Conservation (phyloP, 2,113 vertebrate genomes). For the Xerus inauris region DNA sequence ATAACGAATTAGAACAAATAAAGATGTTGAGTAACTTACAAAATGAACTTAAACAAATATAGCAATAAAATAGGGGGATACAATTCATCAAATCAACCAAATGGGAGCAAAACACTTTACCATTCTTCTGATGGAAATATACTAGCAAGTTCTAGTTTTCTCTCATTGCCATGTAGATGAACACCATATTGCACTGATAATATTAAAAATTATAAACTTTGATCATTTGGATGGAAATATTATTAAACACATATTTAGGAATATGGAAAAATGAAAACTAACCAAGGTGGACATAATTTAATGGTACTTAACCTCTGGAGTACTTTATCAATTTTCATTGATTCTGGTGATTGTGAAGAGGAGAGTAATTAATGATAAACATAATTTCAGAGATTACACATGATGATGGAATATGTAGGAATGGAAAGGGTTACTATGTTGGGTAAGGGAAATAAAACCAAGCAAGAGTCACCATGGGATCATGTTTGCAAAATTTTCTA, state of each 20-base stretch:
- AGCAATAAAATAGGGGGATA: background rate
- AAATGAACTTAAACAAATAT: background rate
- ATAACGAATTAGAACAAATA: no score
- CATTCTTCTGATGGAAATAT: background rate
- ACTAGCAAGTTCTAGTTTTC: background rate
- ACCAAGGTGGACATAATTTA: background rate
- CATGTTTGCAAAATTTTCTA: background rate
- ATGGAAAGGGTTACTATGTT: background rate
- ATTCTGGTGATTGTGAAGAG: background rate
- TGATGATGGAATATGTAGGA: background rate
- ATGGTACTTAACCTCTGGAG: background rate
- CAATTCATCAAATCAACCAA: background rate
- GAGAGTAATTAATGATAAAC: background rate
- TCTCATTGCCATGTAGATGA: background rate
- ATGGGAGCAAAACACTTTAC: background rate
- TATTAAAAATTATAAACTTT: background rate
- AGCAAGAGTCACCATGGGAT: background rate
- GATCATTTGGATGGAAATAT: background rate
- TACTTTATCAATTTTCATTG: background rate
- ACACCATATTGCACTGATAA: background rate
- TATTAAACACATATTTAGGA: background rate
- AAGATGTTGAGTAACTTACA: background rate
- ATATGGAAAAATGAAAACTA: background rate
- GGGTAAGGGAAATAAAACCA: background rate
- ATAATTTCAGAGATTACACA: background rate